These are phyloP conservation scores for Kryptolebias marmoratus DNA, from an alignment of 2,113 vertebrate genomes.

Conservation along the genomic window DNA sequence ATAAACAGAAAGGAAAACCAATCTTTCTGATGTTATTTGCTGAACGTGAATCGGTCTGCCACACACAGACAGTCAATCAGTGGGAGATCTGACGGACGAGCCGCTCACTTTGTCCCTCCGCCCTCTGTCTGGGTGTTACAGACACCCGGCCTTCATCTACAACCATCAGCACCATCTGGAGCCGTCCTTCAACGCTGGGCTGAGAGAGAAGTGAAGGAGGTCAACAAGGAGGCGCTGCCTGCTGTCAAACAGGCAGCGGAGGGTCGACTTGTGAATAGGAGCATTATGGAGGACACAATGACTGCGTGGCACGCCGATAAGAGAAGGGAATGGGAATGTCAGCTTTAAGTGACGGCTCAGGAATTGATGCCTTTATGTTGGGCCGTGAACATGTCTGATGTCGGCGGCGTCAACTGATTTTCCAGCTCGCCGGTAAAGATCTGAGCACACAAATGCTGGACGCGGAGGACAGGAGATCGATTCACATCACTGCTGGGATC, in stretches of 20 bases:
- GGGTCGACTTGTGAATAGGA: constrained; percentile 49
- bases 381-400: constrained; percentile 1
- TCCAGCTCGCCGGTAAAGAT: background rate
- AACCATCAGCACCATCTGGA: constrained; percentile 54
- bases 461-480: constrained; percentile 16
- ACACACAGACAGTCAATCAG: constrained; percentile 67
- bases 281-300: constrained; percentile 48
- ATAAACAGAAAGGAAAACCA: background rate
- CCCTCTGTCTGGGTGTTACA: constrained; percentile 2
- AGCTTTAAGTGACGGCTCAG: constrained; percentile 58
- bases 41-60: constrained; percentile 40
- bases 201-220: constrained; percentile 34
- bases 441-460: background rate
- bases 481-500: background rate
- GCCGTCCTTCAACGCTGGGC: constrained; percentile 52
- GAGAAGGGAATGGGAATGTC: constrained; percentile 41
- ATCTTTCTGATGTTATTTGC: background rate
- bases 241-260: constrained; percentile 45
- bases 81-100: constrained; percentile 42
- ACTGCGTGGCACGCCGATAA: constrained; percentile 25
- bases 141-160: constrained; percentile 16
- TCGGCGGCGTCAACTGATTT: background rate
- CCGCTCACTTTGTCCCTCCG: constrained; percentile 11
- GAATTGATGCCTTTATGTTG: constrained; percentile 13
- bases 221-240: constrained; percentile 48